phyloP scores from a whole-genome alignment of 2,797 vertebrate species.

The Sciurus carolinensis region DNA sequence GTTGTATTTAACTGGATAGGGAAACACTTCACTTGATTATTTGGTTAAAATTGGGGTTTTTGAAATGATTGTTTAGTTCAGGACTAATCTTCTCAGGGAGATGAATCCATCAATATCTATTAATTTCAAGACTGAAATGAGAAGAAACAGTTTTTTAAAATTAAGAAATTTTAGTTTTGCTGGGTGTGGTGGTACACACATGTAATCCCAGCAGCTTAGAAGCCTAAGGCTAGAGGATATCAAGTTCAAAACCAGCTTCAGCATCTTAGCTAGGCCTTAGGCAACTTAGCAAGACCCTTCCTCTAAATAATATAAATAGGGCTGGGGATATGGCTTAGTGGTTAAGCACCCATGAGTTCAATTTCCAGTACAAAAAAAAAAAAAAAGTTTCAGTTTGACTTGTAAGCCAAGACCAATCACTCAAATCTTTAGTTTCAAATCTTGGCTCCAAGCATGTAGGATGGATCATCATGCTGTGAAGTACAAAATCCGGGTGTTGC shows the following conservation, averaged over 20 bases:
- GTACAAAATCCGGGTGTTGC: background rate
- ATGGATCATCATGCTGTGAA: background rate
- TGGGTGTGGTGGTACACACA: no score
- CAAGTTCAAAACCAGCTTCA: no score
- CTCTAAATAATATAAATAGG: no score
- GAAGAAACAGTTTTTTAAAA: background rate
- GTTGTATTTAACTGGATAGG: constrained; percentile 19
- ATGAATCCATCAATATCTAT: background rate
- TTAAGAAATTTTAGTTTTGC: constrained; percentile 12
- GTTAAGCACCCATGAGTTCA: no score
- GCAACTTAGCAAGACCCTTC: no score
- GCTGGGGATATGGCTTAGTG: no score
- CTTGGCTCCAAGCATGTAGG: background rate
- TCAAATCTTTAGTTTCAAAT: background rate
- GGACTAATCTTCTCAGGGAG: background rate
- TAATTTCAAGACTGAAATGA: background rate
- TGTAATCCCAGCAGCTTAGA: no score
- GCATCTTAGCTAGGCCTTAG: no score
- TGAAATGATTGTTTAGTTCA: constrained; percentile 20
- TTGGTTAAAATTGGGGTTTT: constrained; percentile 22
- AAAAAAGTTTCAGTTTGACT: constrained; percentile 30
- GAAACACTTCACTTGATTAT: background rate
- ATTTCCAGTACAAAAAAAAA: no score
- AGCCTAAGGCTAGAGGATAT: no score
- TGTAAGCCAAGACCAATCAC: background rate